Evolutionary conservation across 2,888 invertebrate species (phyloP), one percentile per base, ranked within the genome.

Genomic region (Odontothrips loti): DNA sequence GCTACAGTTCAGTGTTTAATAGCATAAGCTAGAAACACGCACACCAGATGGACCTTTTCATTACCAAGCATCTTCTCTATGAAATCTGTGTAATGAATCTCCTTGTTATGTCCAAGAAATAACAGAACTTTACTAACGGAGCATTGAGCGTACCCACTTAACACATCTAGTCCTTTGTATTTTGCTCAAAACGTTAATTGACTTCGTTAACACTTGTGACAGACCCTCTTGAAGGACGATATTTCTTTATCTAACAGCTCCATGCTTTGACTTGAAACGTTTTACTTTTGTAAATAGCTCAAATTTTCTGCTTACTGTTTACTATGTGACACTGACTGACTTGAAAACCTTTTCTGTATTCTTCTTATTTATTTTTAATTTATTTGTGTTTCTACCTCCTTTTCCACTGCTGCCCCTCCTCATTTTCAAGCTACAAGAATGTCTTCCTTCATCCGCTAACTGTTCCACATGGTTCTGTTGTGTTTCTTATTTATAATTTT

Each of bases 401-500:
- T 58, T 58, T 17, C 58, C 17, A 58, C 27, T 75, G 68, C 27
- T 75, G 27, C 68, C 68, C 68, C 23, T 75, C 9, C 27, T 75
- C 27, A 75, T 27, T 75, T 27, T 27, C 12, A 75, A 58, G 23
- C 23, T 75, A 75, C 23, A 75, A 75, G 68, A 75, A 27, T 75
- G 68, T 75, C 68, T 75, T 75, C 68, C 68, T 75, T 75, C 68
- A 75, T 75, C 27, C 27, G 68, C 68, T 58, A 58, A 58, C 58
- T 75, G 68, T 75, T 75, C 68, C 68, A 75, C 68, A 23, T 75
- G 23, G 68, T 75, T 75, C 68, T 75, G 68, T 75, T 75, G 23
- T 75, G 68, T 75, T 75, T 75, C 68, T 75, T 75, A 75, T 75
- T 75, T 75, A 75, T 75, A 75, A 75, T 75, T 75, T 75, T 75